Conservation (phyloP, 30 jellyfish, hydroid and myxozoan species). For the Turritopsis rubra region DNA sequence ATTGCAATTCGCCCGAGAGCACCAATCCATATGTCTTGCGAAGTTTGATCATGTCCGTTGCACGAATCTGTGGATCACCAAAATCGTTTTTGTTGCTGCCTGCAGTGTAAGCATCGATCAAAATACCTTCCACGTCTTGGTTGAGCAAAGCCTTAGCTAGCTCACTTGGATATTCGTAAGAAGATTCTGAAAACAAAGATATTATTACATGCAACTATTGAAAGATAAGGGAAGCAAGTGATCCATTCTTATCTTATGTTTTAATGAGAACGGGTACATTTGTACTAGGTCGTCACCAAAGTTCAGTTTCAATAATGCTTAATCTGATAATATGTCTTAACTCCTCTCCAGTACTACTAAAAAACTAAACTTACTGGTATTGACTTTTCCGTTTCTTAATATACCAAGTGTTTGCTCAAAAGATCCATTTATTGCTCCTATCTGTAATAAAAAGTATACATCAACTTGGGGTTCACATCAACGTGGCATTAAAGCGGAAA, state of each 20-base stretch:
- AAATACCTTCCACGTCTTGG: conserved; percentile 28
- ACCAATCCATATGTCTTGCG: conserved; percentile 26
- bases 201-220: too few species aligned
- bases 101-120: conserved; percentile 32
- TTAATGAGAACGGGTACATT: too few species aligned
- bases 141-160: conserved; percentile 1
- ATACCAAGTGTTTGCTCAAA: conserved; percentile 19
- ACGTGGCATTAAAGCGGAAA: too few species aligned
- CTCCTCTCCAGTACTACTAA: too few species aligned
- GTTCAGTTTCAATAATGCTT: too few species aligned
- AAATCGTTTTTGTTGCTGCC: conserved; percentile 2
- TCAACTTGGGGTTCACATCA: too few species aligned
- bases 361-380: conserved; percentile 5
- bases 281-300: too few species aligned
- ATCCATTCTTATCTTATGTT: too few species aligned
- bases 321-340: too few species aligned
- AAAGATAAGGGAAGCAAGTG: too few species aligned
- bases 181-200: neutral
- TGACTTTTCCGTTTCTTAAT: conserved; percentile 21
- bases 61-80: conserved; percentile 2
- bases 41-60: conserved; percentile 2
- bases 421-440: conserved; percentile 29
- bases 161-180: neutral
- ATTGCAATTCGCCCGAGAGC: conserved; percentile 16
- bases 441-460: conserved; percentile 1